A percentile compares a stretch with the other conserved stretches of the same genome.
Conservation (phyloP, 2,797 vertebrate genomes). For the Melanotaenia pygmaea region DNA sequence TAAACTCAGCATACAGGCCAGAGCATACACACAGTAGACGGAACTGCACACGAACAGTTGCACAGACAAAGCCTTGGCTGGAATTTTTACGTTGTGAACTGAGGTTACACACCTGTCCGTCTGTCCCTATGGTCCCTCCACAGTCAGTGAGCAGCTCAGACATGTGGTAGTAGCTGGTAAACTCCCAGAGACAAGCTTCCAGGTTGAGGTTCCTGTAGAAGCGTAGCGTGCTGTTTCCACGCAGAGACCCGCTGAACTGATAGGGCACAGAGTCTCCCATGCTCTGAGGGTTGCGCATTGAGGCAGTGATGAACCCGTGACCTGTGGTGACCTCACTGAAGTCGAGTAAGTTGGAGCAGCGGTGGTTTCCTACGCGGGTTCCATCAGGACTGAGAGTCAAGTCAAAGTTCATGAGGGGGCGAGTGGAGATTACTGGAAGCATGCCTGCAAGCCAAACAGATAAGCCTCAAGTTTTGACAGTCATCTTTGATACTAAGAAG, state of each 20-base stretch:
- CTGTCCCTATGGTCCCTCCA: slow-evolving; percentile 91
- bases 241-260: slow-evolving; percentile 85
- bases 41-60: slow-evolving; percentile 50
- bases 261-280: slow-evolving; percentile 87
- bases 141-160: slow-evolving; percentile 93
- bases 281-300: slow-evolving; percentile 80
- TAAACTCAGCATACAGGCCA: slow-evolving; percentile 51
- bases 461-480: slow-evolving; percentile 3
- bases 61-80: slow-evolving; percentile 48
- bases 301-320: slow-evolving; percentile 88
- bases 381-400: slow-evolving; percentile 93
- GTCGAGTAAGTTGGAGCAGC: slow-evolving; percentile 93
- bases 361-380: slow-evolving; percentile 91
- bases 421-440: slow-evolving; percentile 93
- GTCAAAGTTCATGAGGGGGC: slow-evolving; percentile 91
- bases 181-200: slow-evolving; percentile 95
- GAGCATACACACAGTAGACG: slow-evolving; percentile 39
- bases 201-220: slow-evolving; percentile 93
- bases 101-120: slow-evolving; percentile 88
- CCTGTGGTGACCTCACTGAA: slow-evolving; percentile 89
- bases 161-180: slow-evolving; percentile 93
- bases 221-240: slow-evolving; percentile 86
- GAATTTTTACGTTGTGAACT: slow-evolving; percentile 41
- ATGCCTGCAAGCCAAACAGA: slow-evolving; percentile 81
- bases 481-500: slow-evolving; percentile 17